Base-by-base conservation (phyloP, 2,888 invertebrate species). In the Sminthurinus aureus region DNA sequence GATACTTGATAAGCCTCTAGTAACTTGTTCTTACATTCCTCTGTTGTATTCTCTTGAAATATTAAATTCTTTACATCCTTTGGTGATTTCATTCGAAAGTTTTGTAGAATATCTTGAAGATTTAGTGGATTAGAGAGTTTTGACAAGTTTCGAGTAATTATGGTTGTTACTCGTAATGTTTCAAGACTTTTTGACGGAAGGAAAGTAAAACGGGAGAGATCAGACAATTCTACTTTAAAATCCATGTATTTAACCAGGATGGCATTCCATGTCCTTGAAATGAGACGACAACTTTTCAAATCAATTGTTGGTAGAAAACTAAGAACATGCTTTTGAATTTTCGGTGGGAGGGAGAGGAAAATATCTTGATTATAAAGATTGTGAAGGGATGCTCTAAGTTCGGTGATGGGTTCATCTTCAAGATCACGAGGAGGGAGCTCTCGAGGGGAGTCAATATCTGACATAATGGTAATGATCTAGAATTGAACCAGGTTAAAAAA, bases 141-240 rank as follows among this genome's bases (percentile, higher is more conserved):
- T 3, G 77, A 24, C 22, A 82, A 20, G 38, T 82, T 82, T 52
- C 77, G n/a, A 18, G 52, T 24, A 4, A 67, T 24, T 11, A 82
- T 67, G 15, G 20, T 58, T 18, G 22, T 51, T 3, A 82, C 82
- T 3, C 8, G n/a, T 0, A 82, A 50, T 38, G 38, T 76, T 77
- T 82, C 82, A 18, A 69, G 67, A 15, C 69, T 69, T 6, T 76
- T 76, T 0, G 52, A 6, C 0, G 66, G 18, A 15, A 75, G 75
- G 52, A 77, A 77, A 11, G 26, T 20, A 26, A 13, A 71, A 12
- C 69, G 69, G n/a, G 82, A 67, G 24, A 58, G 66, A 38, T 82
- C 82, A 2, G 82, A 76, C n/a, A 82, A 22, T 24, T 76, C 77
- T 13, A 77, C 71, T 15, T 26, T 38, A 24, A 82, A 82, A 75